Evolutionary conservation across 2,113 vertebrate species (phyloP).

Genomic region (Amphiprion ocellaris): DNA sequence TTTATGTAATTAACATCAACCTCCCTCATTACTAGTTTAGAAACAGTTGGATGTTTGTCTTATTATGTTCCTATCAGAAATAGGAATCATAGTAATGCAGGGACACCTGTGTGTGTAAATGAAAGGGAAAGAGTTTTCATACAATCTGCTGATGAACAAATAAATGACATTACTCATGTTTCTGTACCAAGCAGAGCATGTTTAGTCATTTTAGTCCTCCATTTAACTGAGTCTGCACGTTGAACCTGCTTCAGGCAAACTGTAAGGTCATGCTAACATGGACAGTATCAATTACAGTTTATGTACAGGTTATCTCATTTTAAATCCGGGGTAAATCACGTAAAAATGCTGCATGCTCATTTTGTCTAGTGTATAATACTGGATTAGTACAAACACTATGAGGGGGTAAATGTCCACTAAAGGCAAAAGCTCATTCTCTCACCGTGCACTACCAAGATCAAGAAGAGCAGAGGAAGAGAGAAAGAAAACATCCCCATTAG

Average conservation of each 20-base stretch:
- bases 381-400: constrained; percentile 8
- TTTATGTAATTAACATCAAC: background rate
- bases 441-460: constrained; percentile 65
- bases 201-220: constrained; percentile 67
- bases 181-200: constrained; percentile 33
- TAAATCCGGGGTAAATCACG: constrained; percentile 10
- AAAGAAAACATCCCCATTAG: constrained; percentile 34
- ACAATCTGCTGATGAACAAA: background rate
- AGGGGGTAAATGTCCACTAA: constrained; percentile 31
- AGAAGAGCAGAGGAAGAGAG: constrained; percentile 46
- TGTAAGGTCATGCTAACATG: constrained; percentile 36
- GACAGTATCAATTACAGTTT: background rate
- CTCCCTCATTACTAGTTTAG: background rate
- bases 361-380: constrained; percentile 21
- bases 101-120: too few relatives aligned
- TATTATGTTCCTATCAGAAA: background rate
- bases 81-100: background rate
- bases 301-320: background rate
- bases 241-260: constrained; percentile 12
- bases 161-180: background rate
- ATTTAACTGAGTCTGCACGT: constrained; percentile 17
- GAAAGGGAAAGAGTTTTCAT: too few relatives aligned
- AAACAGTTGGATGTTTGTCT: background rate
- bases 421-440: constrained; percentile 74
- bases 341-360: constrained; percentile 65